phyloP scores from a whole-genome alignment of 1,140 invertebrate genomes.

The Penaeus japonicus region DNA sequence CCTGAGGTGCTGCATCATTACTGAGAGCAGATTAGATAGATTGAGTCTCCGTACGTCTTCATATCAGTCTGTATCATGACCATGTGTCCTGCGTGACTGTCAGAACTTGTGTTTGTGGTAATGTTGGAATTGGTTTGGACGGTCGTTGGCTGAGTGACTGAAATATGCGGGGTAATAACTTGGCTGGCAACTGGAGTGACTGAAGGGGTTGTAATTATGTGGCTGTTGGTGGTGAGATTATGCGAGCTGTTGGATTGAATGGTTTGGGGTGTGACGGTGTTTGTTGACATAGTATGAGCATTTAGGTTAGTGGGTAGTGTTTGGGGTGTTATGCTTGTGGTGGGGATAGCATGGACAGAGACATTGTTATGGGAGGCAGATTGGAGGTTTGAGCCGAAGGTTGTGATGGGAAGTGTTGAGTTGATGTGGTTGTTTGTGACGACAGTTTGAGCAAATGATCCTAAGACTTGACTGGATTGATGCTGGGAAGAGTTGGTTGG shows the following conservation, averaged over 20 bases:
- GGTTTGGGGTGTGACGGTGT: not conserved
- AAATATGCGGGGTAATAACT: conserved; percentile 15
- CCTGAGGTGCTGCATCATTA: not conserved
- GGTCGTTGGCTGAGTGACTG: conserved; percentile 16
- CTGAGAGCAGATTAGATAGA: conserved; percentile 47
- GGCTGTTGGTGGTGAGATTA: not conserved
- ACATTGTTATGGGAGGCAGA: not conserved
- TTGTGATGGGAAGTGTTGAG: conserved; percentile 13
- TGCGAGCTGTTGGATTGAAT: not conserved
- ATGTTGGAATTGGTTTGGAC: conserved; percentile 34
- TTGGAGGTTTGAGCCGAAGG: not conserved
- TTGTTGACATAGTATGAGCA: conserved; percentile 5
- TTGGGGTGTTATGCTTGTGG: conserved; percentile 6
- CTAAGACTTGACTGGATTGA: not conserved
- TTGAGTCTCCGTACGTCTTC: conserved; percentile 42
- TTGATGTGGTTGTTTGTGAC: conserved; percentile 27
- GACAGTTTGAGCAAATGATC: conserved; percentile 31
- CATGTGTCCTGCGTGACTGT: conserved; percentile 36
- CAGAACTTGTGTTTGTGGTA: conserved; percentile 24
- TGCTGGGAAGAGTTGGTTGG: not conserved
- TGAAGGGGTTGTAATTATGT: conserved; percentile 15
- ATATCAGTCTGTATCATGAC: conserved; percentile 52
- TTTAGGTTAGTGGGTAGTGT: not conserved
- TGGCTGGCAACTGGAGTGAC: not conserved
- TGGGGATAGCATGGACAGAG: conserved; percentile 21